Conservation (phyloP, 1,140 invertebrate genomes). For the Ganaspis sp. region DNA sequence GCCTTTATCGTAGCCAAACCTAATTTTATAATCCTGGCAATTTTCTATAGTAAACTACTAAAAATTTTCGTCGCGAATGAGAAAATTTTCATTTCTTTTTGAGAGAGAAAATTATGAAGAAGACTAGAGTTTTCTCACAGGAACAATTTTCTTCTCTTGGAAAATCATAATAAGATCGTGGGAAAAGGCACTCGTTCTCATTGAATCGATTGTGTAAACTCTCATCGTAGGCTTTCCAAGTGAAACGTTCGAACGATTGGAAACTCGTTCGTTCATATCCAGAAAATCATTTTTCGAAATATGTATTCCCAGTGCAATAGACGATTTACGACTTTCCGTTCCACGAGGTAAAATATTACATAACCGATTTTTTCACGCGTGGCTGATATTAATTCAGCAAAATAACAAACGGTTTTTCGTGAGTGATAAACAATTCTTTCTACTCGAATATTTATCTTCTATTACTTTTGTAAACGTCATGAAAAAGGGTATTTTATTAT, state of each 20-base stretch:
- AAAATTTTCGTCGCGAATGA: not conserved
- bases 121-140: not conserved
- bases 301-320: slow-evolving; percentile 26
- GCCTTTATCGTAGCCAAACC: too few relatives aligned
- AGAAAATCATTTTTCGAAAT: slow-evolving; percentile 30
- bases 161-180: slow-evolving; percentile 28
- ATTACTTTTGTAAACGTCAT: not conserved
- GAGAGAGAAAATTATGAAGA: slow-evolving; percentile 4
- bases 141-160: not conserved
- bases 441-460: not conserved
- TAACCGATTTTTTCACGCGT: slow-evolving; percentile 30
- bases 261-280: slow-evolving; percentile 8
- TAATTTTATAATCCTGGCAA: too few relatives aligned
- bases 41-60: not conserved
- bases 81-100: not conserved
- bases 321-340: slow-evolving; percentile 7
- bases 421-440: slow-evolving; percentile 25
- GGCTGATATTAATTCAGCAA: slow-evolving; percentile 1
- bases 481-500: not conserved
- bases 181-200: slow-evolving; percentile 18
- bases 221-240: not conserved
- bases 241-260: slow-evolving; percentile 9
- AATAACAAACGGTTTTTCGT: not conserved
- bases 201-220: slow-evolving; percentile 14
- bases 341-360: slow-evolving; percentile 6